Base-by-base conservation (phyloP, 2,888 invertebrate species). In the Metellina segmentata region DNA sequence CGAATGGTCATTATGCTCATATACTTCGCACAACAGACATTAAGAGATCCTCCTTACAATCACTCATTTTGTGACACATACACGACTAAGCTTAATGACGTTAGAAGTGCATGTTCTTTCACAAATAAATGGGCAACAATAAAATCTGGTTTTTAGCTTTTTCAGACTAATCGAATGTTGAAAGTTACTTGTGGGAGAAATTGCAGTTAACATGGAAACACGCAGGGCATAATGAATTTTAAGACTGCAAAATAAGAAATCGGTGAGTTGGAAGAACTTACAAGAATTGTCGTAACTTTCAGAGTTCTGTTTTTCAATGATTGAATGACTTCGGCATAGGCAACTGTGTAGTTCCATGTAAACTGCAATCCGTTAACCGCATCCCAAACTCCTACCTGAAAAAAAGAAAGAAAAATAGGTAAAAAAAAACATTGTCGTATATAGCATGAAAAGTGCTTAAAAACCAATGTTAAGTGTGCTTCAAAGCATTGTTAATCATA, bases 311-410 rank as follows among this genome's bases (percentile, higher is more conserved):
- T 98, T 93, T 96, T 97, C 94, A 95, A 89, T 16, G 94, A 93
- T 48, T 92, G 92, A 19, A 90, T 87, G 0, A 90, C 90, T 79
- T 93, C 92, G 53, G 90, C 83, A 75, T 93, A 93, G 0, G 97
- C 96, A 93, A 97, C 96, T 48, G 97, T 96, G 94, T 97, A 97
- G 95, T 97, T 98, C 16, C 97, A 96, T 11, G 97, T 96, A 70
- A 97, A 96, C 0, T 97, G 96, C 92, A 96, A 96, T 6, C 98
- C 97, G 20, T 96, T 96, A 93, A 96, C 96, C 94, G 98, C 98
- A 48, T 97, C 97, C 98, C 98, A 98, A 94, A 97, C 97, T 48
- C 97, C 98, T 7, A 98, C 97, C 97, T 97, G 94, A 2, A 93
- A 1, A 94, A 74, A 48, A 70, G 0, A 48, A 85, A 4, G 4